Evolutionary conservation across 2,888 invertebrate genomes (phyloP).

Genomic region (Gisinianus flammeolus): DNA sequence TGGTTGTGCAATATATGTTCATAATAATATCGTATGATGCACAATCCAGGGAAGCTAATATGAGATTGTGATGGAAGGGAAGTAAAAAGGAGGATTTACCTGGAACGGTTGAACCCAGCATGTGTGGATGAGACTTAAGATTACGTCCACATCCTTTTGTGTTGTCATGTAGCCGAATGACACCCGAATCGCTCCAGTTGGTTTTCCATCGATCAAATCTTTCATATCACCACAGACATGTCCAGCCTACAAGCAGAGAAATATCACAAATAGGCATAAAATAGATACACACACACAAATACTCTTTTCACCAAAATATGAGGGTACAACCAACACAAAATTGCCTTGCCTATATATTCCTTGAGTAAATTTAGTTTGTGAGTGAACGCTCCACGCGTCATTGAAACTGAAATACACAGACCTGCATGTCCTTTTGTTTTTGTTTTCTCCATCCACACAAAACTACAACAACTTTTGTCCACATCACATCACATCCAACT

Average conservation of each 20-base stretch:
- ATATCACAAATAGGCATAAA: not conserved
- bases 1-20: no score
- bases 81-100: conserved; percentile 24
- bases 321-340: not conserved
- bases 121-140: conserved; percentile 53
- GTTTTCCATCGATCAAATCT: conserved; percentile 82
- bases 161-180: conserved; percentile 93
- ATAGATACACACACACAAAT: not conserved
- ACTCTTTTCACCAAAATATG: not conserved
- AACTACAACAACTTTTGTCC: no score
- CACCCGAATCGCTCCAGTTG: conserved; percentile 89
- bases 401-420: no score
- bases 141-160: conserved; percentile 51
- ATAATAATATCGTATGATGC: no score
- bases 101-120: conserved; percentile 55
- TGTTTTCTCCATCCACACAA: no score
- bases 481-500: no score
- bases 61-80: no score
- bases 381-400: no score
- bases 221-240: conserved; percentile 90
- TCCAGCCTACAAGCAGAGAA: conserved; percentile 68
- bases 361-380: not conserved
- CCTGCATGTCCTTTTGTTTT: no score
- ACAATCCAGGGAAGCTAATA: not conserved
- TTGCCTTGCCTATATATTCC: not conserved